Evolutionary conservation across 2,888 invertebrate species (phyloP).

Genomic region (Melanchra persicariae): DNA sequence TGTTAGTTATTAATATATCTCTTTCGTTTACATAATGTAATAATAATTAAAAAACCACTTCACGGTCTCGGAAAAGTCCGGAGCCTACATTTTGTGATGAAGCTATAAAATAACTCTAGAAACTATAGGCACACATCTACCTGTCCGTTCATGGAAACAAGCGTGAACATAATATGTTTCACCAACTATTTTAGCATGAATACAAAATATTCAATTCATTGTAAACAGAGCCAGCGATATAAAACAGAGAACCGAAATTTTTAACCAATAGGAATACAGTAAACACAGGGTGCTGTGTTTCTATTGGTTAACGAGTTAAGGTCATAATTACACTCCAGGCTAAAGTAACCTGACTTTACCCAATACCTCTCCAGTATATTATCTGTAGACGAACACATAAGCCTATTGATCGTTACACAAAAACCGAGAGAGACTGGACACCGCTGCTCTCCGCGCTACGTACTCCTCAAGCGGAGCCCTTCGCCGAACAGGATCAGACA

Average conservation of each 20-base stretch:
- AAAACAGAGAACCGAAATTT: no score
- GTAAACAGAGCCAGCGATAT: not conserved
- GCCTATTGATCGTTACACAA: conserved; percentile 45
- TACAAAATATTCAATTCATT: not conserved
- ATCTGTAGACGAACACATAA: conserved; percentile 51
- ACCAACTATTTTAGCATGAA: not conserved
- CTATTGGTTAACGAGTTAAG: no score
- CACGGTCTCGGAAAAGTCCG: not conserved
- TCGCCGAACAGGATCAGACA: conserved; percentile 97
- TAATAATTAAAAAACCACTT: not conserved
- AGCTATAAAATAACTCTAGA: not conserved
- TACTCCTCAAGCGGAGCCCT: conserved; percentile 89
- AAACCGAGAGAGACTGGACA: conserved; percentile 26
- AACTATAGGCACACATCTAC: not conserved
- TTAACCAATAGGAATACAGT: no score
- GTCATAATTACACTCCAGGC: no score
- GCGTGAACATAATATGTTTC: not conserved
- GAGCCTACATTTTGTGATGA: not conserved
- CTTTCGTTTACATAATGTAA: conserved; percentile 2
- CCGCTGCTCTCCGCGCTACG: conserved; percentile 53
- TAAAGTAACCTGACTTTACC: no score
- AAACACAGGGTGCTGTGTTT: no score
- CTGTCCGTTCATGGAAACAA: not conserved
- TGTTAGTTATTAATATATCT: not conserved
- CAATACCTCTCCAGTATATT: conserved; percentile 25